A percentile compares a stretch with the other conserved stretches of the same genome.
Conservation (phyloP, 2,888 invertebrate genomes). For the Megamerina dolium region DNA sequence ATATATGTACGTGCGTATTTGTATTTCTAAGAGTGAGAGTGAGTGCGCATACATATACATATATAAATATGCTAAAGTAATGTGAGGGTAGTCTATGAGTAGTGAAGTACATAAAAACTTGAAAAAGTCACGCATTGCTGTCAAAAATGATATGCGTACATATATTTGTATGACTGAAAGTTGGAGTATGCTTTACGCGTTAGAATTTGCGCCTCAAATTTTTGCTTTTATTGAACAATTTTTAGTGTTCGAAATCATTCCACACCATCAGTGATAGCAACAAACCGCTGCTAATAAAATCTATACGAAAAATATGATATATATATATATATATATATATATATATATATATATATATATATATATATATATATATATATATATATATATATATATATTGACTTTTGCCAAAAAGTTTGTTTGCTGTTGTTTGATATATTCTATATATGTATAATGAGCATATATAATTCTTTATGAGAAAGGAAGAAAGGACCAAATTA, state of each 20-base stretch:
- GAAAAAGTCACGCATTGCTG: neutral
- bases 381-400: no score
- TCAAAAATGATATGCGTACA: neutral
- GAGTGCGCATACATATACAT: neutral
- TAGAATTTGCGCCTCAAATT: no score
- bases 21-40: neutral
- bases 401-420: neutral
- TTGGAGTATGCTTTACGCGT: neutral
- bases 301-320: neutral
- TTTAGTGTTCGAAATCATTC: no score
- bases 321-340: neutral
- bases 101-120: neutral
- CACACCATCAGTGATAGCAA: no score
- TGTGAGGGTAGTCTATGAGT: neutral
- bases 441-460: no score
- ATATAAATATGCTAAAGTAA: neutral
- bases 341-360: neutral
- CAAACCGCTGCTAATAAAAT: neutral
- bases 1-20: neutral
- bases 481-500: no score
- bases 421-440: neutral
- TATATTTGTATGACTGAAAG: neutral
- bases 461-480: no score
- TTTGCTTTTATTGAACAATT: no score
- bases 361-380: neutral